phyloP scores from a whole-genome alignment of 2,888 invertebrate genomes.

The Myathropa florea region DNA sequence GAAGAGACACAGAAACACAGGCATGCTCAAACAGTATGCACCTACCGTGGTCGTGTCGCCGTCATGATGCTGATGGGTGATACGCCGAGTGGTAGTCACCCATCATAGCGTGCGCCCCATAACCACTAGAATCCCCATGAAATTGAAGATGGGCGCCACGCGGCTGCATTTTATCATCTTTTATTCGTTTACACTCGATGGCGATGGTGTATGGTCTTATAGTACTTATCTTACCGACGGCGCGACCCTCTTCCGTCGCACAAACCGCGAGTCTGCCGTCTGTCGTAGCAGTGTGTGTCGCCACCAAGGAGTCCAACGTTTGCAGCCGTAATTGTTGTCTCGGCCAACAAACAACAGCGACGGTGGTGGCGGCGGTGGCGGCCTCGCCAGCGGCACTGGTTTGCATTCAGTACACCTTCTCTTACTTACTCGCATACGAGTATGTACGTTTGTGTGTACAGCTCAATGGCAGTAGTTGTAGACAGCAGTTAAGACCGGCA shows the following conservation, averaged over 20 bases:
- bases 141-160: slow-evolving; percentile 71
- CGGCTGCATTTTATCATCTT: slow-evolving; percentile 70
- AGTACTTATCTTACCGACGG: slow-evolving; percentile 55
- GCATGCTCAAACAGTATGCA: slow-evolving; percentile 4
- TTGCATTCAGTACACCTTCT: slow-evolving; percentile 41
- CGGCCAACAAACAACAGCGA: background rate
- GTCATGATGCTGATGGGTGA: slow-evolving; percentile 45
- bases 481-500: slow-evolving; percentile 58
- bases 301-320: slow-evolving; percentile 55
- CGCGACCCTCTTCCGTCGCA: slow-evolving; percentile 3
- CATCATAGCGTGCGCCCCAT: slow-evolving; percentile 45
- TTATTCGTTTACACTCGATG: slow-evolving; percentile 59
- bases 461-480: slow-evolving; percentile 20
- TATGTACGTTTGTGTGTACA: slow-evolving; percentile 6
- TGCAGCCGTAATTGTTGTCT: slow-evolving; percentile 55
- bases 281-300: slow-evolving; percentile 24
- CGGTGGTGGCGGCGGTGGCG: background rate
- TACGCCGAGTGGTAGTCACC: slow-evolving; percentile 60
- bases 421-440: slow-evolving; percentile 45
- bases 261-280: slow-evolving; percentile 12
- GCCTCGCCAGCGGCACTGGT: background rate
- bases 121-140: slow-evolving; percentile 48
- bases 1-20: background rate
- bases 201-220: slow-evolving; percentile 30
- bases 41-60: slow-evolving; percentile 32